These are phyloP conservation scores for Mormyrus proboscirostris DNA, from an alignment of 2,797 vertebrate genomes.

Conservation along the genomic window DNA sequence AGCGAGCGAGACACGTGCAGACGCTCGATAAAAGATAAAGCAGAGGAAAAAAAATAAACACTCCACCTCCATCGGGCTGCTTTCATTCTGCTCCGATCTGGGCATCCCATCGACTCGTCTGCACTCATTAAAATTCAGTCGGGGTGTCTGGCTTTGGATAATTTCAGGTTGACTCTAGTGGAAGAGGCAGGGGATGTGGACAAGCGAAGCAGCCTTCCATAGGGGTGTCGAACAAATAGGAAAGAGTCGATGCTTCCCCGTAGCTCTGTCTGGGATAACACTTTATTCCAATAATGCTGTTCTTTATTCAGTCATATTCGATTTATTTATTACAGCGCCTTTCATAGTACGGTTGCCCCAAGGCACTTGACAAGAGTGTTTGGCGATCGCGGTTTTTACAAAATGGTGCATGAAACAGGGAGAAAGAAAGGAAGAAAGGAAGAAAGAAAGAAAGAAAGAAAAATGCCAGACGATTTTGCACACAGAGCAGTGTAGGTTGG, in stretches of 20 bases:
- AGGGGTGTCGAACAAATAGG: not conserved
- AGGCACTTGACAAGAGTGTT: not conserved
- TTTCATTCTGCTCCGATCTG: not conserved
- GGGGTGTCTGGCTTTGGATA: slow-evolving; percentile 60
- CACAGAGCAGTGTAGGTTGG: not conserved
- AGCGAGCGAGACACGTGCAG: not conserved
- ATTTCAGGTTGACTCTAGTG: slow-evolving; percentile 54
- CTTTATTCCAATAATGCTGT: not conserved
- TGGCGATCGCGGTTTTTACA: not conserved
- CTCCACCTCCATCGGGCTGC: not conserved
- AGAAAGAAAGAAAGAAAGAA: not conserved
- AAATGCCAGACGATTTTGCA: not conserved
- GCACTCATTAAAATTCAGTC: slow-evolving; percentile 54
- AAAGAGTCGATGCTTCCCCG: not conserved
- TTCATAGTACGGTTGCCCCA: not conserved
- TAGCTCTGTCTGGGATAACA: not conserved
- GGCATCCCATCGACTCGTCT: not conserved
- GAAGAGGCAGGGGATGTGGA: slow-evolving; percentile 2
- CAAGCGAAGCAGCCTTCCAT: not conserved
- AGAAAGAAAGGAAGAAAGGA: not conserved
- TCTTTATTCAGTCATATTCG: not conserved
- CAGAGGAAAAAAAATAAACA: not conserved
- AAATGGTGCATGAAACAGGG: not conserved
- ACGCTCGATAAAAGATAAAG: not conserved
- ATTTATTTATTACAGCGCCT: not conserved